Percentiles rank a stretch among this genome's conserved stretches.
These are phyloP conservation scores for Gonocerus acuteangulatus DNA, from an alignment of 2,888 invertebrate genomes.

Conservation along the genomic window DNA sequence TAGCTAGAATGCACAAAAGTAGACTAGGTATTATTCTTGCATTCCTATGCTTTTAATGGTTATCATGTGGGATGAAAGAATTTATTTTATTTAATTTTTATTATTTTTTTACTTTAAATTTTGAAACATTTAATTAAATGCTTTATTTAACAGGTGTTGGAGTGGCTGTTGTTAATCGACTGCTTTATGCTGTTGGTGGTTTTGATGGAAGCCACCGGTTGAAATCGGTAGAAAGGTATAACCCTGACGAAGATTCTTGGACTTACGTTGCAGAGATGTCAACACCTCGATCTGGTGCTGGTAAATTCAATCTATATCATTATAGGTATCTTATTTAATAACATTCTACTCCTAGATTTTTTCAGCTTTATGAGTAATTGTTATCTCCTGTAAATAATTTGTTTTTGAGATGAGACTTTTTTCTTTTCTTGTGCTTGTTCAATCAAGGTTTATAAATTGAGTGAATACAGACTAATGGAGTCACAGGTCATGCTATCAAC, in stretches of 20 bases:
- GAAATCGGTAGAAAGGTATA: conserved; percentile 79
- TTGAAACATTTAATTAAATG: too few species aligned
- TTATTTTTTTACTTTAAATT: too few species aligned
- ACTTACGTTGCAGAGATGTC: conserved; percentile 70
- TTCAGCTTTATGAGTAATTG: too few species aligned
- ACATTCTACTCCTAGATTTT: too few species aligned
- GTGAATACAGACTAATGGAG: too few species aligned
- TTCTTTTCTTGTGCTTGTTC: too few species aligned
- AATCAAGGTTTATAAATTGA: too few species aligned
- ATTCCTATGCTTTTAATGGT: background rate
- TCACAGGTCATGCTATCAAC: too few species aligned
- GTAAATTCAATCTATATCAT: conserved; percentile 44
- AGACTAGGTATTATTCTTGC: conserved; percentile 51
- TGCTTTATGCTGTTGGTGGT: conserved; percentile 62
- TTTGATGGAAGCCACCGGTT: conserved; percentile 69
- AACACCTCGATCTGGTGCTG: conserved; percentile 74
- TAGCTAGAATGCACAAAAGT: conserved; percentile 66
- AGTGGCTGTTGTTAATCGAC: conserved; percentile 52
- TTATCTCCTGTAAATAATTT: too few species aligned
- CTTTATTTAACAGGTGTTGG: conserved; percentile 51
- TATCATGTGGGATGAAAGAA: background rate
- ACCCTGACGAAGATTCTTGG: conserved; percentile 89
- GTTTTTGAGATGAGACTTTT: too few species aligned
- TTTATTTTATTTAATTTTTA: too few species aligned
- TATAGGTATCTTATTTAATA: too few species aligned